Evolutionary conservation across 1,140 invertebrate species (phyloP).

Genomic region (Cryptotermes secundus): DNA sequence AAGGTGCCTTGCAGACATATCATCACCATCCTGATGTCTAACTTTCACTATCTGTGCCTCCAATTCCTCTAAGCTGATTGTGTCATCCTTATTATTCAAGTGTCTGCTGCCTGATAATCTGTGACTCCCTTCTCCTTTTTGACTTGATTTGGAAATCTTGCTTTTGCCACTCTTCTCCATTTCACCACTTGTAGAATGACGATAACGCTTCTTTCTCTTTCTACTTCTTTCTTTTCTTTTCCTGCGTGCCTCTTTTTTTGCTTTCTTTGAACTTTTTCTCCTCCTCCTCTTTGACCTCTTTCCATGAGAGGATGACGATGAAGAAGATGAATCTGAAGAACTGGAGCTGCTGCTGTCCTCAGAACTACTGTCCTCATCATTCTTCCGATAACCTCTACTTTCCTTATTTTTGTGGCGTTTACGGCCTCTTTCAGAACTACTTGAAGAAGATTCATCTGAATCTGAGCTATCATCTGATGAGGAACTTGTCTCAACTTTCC

Average conservation of each 20-base stretch:
- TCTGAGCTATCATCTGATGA: constrained; percentile 23
- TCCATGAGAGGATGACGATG: constrained; percentile 11
- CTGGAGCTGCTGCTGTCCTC: constrained; percentile 20
- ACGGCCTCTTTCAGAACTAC: not conserved
- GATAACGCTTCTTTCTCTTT: not conserved
- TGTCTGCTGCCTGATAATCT: not conserved
- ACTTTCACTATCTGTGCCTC: not conserved
- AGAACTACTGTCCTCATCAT: constrained; percentile 5
- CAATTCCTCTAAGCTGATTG: not conserved
- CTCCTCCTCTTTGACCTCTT: constrained; percentile 25
- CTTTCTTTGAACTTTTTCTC: constrained; percentile 14
- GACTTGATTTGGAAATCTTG: not conserved
- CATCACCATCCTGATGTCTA: not conserved
- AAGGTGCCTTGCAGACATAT: not conserved
- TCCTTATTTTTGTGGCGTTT: constrained; percentile 7
- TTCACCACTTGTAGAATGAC: not conserved
- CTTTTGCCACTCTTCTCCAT: constrained; percentile 14
- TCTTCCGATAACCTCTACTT: not conserved
- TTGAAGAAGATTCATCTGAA: constrained; percentile 22
- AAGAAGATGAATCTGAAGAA: not conserved
- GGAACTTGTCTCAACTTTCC: not conserved
- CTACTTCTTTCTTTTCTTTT: constrained; percentile 21
- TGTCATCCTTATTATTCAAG: not conserved
- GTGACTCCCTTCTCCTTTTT: not conserved
- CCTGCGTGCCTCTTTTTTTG: constrained; percentile 20